phyloP scores from a whole-genome alignment of 2,888 invertebrate genomes.

The Orgyia antiqua region DNA sequence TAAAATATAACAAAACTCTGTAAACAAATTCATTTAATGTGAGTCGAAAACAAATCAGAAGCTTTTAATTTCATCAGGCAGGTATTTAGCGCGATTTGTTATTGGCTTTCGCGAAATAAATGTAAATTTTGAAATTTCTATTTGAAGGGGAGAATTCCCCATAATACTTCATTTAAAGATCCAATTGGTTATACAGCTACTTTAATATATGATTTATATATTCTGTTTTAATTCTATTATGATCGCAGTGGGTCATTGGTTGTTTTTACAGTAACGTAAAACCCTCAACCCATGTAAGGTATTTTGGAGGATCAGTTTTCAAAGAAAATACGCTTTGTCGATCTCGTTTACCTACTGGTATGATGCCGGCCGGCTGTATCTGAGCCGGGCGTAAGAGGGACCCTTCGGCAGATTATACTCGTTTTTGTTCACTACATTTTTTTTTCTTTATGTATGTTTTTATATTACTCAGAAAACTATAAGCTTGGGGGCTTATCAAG shows the following conservation, averaged over 20 bases:
- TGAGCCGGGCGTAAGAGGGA: slow-evolving; percentile 32
- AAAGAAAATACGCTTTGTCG: slow-evolving; percentile 50
- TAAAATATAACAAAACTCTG: too few species aligned
- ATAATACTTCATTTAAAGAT: too few species aligned
- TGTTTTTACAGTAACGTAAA: slow-evolving; percentile 31
- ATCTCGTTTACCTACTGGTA: slow-evolving; percentile 34
- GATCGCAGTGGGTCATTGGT: slow-evolving; percentile 11
- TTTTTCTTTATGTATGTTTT: slow-evolving; percentile 18
- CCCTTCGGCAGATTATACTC: slow-evolving; percentile 31
- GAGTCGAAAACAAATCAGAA: too few species aligned
- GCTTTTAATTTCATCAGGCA: too few species aligned
- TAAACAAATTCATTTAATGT: too few species aligned
- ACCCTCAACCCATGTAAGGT: slow-evolving; percentile 33
- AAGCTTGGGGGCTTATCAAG: slow-evolving; percentile 12
- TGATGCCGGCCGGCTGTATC: slow-evolving; percentile 26
- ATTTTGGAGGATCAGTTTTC: slow-evolving; percentile 47
- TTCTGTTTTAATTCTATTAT: too few species aligned
- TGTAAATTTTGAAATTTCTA: too few species aligned
- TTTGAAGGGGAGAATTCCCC: too few species aligned
- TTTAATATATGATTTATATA: too few species aligned
- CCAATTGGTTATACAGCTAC: too few species aligned
- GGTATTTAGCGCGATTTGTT: too few species aligned
- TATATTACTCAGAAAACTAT: slow-evolving; percentile 17
- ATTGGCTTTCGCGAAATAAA: too few species aligned
- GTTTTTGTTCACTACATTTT: slow-evolving; percentile 30